These are phyloP conservation scores for Porites lobata DNA, from an alignment of 92 coral and sea anemone genomes.

Conservation along the genomic window DNA sequence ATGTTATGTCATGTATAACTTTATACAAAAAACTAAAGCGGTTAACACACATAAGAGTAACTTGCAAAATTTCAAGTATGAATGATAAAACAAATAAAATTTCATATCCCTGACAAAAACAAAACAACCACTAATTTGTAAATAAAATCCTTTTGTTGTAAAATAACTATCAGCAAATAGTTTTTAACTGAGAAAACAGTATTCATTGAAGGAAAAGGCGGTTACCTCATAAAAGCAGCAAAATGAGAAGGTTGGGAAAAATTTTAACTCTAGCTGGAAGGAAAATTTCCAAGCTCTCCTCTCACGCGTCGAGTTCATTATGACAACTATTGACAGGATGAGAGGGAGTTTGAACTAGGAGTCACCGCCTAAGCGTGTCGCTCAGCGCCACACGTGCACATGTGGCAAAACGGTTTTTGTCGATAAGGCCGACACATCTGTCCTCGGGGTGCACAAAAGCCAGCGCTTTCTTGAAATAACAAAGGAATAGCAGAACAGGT, in stretches of 20 bases:
- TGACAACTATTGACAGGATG: not conserved
- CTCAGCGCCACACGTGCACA: conserved; percentile 20
- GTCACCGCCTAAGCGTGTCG: not conserved
- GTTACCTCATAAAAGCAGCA: not conserved
- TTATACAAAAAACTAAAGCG: no score
- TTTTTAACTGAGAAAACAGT: not conserved
- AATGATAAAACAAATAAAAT: not conserved
- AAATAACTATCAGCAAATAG: not conserved
- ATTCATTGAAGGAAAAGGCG: not conserved
- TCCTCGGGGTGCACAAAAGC: conserved; percentile 21
- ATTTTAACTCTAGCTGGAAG: not conserved
- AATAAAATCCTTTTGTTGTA: not conserved
- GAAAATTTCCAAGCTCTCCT: not conserved
- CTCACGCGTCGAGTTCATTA: not conserved
- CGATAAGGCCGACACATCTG: conserved; percentile 22
- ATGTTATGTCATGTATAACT: not conserved
- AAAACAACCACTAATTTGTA: conserved; percentile 1
- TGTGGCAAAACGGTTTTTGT: conserved; percentile 1
- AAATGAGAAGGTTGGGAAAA: not conserved
- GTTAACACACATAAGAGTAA: not conserved
- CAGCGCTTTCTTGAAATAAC: not conserved
- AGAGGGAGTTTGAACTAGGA: not conserved
- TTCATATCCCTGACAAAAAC: not conserved
- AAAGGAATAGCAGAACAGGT: not conserved
- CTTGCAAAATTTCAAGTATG: not conserved